These are phyloP conservation scores for Tachysurus fulvidraco DNA, from an alignment of 2,113 vertebrate genomes.

Conservation along the genomic window DNA sequence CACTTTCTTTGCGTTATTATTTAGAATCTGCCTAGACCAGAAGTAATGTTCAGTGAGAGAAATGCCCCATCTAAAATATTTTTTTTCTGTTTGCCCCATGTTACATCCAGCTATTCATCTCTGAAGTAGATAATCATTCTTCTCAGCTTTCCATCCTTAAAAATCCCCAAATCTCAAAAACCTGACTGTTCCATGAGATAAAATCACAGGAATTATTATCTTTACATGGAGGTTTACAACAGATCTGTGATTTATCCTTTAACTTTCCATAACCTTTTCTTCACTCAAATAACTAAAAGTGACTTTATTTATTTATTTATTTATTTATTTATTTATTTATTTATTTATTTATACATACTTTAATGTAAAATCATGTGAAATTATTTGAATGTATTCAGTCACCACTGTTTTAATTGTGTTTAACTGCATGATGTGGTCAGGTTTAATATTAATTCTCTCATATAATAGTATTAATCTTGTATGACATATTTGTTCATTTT, in stretches of 20 bases:
- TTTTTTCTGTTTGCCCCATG: neutral
- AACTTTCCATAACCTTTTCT: neutral
- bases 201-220: conserved; percentile 10
- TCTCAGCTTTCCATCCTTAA: conserved; percentile 52
- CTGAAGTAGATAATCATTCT: conserved; percentile 34
- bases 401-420: neutral
- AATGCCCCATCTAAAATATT: conserved; percentile 2
- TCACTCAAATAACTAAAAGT: neutral
- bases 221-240: neutral
- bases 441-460: neutral
- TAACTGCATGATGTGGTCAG: neutral
- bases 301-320: neutral
- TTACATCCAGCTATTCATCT: conserved; percentile 10
- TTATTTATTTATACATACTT: neutral
- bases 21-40: conserved; percentile 15
- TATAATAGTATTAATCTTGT: neutral
- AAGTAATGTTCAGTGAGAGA: conserved; percentile 38
- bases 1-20: neutral
- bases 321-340: no score
- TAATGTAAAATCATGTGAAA: neutral
- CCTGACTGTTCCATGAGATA: conserved; percentile 22
- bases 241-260: neutral
- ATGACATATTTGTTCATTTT: neutral
- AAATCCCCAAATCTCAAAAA: conserved; percentile 59
- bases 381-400: neutral